Evolutionary conservation across 2,797 vertebrate species (phyloP).

Genomic region (Limosa lapponica): DNA sequence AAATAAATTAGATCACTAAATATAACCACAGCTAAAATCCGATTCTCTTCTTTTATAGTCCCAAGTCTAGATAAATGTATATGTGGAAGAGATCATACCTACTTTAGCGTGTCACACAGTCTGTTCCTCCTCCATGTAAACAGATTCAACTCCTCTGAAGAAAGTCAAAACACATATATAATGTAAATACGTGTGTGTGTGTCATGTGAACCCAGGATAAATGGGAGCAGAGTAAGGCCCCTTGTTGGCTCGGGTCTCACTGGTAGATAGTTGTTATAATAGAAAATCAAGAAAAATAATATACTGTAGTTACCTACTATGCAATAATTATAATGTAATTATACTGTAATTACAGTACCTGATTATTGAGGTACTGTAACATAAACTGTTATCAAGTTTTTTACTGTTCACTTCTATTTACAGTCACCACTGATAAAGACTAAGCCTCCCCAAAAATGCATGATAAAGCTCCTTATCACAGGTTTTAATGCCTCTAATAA

Average conservation of each 20-base stretch:
- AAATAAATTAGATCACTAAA: neutral
- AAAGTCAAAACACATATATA: neutral
- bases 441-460: conserved; percentile 63
- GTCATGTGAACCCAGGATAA: neutral
- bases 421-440: conserved; percentile 53
- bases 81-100: neutral
- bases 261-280: neutral
- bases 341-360: conserved; percentile 60
- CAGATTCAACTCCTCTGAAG: neutral
- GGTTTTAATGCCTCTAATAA: conserved; percentile 71
- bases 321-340: conserved; percentile 42
- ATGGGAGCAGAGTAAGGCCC: neutral
- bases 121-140: neutral
- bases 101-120: neutral
- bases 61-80: neutral
- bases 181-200: neutral
- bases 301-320: conserved; percentile 6
- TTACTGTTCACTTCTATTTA: conserved; percentile 68
- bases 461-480: conserved; percentile 69
- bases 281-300: conserved; percentile 5
- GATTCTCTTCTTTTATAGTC: neutral
- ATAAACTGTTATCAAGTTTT: conserved; percentile 45
- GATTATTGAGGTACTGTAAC: conserved; percentile 62
- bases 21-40: neutral
- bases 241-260: neutral